Base-by-base conservation (phyloP, 2,888 invertebrate genomes). In the Norana najaformis region DNA sequence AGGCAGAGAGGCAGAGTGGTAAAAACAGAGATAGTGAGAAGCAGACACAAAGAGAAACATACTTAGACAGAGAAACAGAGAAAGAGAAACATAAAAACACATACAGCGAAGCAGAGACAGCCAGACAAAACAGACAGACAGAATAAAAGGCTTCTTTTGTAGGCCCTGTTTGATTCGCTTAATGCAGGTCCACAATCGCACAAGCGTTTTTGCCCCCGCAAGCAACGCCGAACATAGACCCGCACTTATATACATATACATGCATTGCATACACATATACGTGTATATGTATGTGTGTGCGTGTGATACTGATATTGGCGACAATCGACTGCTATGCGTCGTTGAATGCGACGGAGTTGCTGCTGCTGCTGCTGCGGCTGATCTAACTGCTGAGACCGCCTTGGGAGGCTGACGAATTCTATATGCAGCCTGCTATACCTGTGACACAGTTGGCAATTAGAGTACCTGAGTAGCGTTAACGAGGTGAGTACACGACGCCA, bases 401-500 rank as follows among this genome's bases (percentile, higher is more conserved):
- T n/a, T n/a, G 6, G 23, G 47, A 47, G 47, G 2, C 47, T 47
- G 20, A 47, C 47, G 47, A 16, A 69, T 69, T n/a, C 69, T n/a
- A 69, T 69, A 69, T n/a, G n/a, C 69, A 69, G 69, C 69, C 69
- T 69, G 30, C 30, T 69, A n/a, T 69, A 69, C 69, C 69, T 69
- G 69, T n/a, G 69, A 69, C n/a, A 69, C 69, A 69, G 69, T 69
- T n/a, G 69, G 69, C 69, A 69, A 69, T 69, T 69, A 69, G 69
- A 69, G 30, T 69, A 69, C 69, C 69, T 69, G 69, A n/a, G n/a
- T n/a, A 69, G 69, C 69, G 69, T 8, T 69, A 69, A 69, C 69
- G n/a, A 69, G 69, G 69, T 69, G n/a, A 69, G 69, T 69, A 69
- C 30, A 69, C 69, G 69, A 69, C 8, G 30, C 47, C 69, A 30